Evolutionary conservation across 2,113 vertebrate genomes (phyloP), one percentile per base, ranked within the genome.

Genomic region (Sminthopsis crassicaudata): DNA sequence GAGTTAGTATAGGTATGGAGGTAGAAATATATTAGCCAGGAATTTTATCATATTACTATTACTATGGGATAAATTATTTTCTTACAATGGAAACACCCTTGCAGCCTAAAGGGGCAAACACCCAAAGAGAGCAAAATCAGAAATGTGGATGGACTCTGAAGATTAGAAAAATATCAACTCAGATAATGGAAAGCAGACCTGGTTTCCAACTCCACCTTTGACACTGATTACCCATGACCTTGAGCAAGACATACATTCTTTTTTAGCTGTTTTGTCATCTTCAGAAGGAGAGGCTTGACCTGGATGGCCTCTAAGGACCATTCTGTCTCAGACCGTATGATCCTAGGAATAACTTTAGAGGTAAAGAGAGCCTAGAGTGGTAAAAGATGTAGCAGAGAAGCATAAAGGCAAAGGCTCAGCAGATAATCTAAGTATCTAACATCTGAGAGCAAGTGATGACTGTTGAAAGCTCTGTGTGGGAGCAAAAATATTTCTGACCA

Each of bases 401-500:
- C 3, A 11, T 26, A 30, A 84, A 84, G 67, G 67, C 67, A 84
- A 42, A 42, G 19, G 67, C 67, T 84, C 67, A 84, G 67, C 67
- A 42, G 8, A 14, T 16, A 76, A 27, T 94, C 42, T 91, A 92
- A 57, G 50, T 57, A 11, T 36, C 14, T 67, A 89, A 89, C 19
- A 27, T 91, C 19, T 92, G 50, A 94, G 53, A 84, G 53, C 26
- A 54, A 90, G 53, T 26, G 76, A 88, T 94, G 89, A 16, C 30
- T 50, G 53, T 57, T 2, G 76, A 54, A 2, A 84, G 46, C 57
- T 46, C n/a, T 16, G 42, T 10, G 6, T 26, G 25, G 14, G 23
- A 91, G n/a, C 90, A n/a, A 92, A 94, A 94, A 91, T 23, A n/a
- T 92, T 50, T 48, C 89, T 53, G 19, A n/a, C 14, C 48, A 50